Percentiles rank a stretch among this genome's conserved stretches.
phyloP scores from a whole-genome alignment of 64 coral and sea anemone species.

The Dendronephthya gigantea region DNA sequence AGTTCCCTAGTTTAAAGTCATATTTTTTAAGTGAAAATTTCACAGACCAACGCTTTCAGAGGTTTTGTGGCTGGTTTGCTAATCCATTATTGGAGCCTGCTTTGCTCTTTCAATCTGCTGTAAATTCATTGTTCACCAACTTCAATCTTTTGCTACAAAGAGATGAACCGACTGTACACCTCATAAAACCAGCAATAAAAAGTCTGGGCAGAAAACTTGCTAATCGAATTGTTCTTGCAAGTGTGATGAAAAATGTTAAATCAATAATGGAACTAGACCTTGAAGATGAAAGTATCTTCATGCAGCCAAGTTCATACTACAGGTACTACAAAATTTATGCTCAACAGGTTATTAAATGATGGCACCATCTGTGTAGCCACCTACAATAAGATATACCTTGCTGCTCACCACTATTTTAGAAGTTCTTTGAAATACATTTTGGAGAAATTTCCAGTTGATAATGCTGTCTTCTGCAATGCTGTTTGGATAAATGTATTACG shows the following conservation, averaged over 20 bases:
- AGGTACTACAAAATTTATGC: conserved; percentile 29
- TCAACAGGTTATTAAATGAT: conserved; percentile 18
- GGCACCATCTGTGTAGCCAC: neutral
- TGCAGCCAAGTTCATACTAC: neutral
- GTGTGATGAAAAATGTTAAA: conserved; percentile 21
- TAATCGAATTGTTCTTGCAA: conserved; percentile 27
- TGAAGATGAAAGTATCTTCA: conserved; percentile 24
- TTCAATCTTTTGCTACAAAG: conserved; percentile 24
- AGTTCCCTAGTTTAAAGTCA: conserved; percentile 22
- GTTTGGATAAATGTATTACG: conserved; percentile 28
- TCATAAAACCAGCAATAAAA: conserved; percentile 5
- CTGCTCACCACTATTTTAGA: neutral
- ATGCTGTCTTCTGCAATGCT: conserved; percentile 24
- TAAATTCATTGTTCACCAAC: neutral
- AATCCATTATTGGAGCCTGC: conserved; percentile 16
- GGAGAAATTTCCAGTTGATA: conserved; percentile 34
- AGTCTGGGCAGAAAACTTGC: conserved; percentile 19
- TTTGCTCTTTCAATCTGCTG: conserved; percentile 9
- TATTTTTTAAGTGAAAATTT: neutral
- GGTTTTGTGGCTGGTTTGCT: neutral
- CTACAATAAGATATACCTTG: neutral
- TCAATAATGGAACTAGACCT: neutral
- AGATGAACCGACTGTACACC: conserved; percentile 21
- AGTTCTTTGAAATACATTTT: conserved; percentile 32
- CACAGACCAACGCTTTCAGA: neutral